A percentile compares a stretch with the other conserved stretches of the same genome.
Conservation (phyloP, 2,797 vertebrate species). For the Lycodopsis pacificus region DNA sequence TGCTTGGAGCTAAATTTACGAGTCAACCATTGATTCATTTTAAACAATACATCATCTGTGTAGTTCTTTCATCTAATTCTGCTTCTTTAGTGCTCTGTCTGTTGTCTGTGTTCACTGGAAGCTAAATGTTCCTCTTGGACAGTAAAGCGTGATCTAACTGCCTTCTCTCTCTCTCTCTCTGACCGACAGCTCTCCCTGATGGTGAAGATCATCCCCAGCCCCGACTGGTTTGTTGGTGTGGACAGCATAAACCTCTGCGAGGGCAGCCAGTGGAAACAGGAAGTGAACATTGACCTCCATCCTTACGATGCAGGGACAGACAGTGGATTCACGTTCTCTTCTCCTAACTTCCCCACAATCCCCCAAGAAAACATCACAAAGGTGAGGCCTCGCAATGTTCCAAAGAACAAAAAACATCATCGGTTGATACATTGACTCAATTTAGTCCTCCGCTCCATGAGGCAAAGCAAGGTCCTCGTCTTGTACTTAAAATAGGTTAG, state of each 20-base stretch:
- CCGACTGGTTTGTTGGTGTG: slow-evolving; percentile 84
- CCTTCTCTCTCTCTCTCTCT: slow-evolving; percentile 32
- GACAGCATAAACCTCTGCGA: slow-evolving; percentile 79
- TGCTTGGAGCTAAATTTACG: background rate
- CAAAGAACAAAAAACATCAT: background rate
- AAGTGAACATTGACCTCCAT: slow-evolving; percentile 83
- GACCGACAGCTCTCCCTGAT: slow-evolving; percentile 77
- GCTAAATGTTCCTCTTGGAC: background rate
- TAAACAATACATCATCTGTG: background rate
- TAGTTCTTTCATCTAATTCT: background rate
- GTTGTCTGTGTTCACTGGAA: background rate
- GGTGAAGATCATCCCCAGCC: slow-evolving; percentile 84
- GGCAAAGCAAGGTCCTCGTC: background rate
- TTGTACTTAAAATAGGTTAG: slow-evolving; percentile 47
- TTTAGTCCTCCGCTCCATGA: slow-evolving; percentile 15
- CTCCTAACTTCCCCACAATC: slow-evolving; percentile 80
- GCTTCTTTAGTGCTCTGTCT: background rate
- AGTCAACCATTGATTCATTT: background rate
- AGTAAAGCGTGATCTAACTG: background rate
- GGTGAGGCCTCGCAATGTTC: slow-evolving; percentile 53
- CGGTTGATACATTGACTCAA: background rate
- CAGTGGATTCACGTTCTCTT: slow-evolving; percentile 88
- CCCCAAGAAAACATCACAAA: slow-evolving; percentile 82
- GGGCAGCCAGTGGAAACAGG: slow-evolving; percentile 83
- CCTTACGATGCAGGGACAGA: slow-evolving; percentile 87